Evolutionary conservation across 2,888 invertebrate genomes (phyloP).

Genomic region (Hymenopus coronatus): DNA sequence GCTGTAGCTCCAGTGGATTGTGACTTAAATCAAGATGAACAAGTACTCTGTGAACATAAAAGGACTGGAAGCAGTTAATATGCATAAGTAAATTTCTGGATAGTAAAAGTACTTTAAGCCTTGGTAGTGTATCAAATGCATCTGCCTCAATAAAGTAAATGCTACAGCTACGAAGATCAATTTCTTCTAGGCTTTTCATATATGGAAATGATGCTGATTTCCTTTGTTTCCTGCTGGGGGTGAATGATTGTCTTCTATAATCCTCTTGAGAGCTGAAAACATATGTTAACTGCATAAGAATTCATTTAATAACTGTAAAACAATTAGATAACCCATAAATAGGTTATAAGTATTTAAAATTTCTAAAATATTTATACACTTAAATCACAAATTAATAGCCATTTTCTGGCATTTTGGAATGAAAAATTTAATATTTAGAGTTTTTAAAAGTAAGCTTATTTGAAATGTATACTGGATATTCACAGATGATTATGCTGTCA

Average conservation of each 20-base stretch:
- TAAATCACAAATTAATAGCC: no score
- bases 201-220: neutral
- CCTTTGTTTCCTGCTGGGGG: neutral
- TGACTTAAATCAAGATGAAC: slow-evolving; percentile 56
- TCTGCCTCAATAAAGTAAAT: slow-evolving; percentile 49
- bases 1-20: slow-evolving; percentile 41
- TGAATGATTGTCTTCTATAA: neutral
- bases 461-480: no score
- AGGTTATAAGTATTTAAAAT: no score
- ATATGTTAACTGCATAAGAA: neutral
- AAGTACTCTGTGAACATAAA: slow-evolving; percentile 43
- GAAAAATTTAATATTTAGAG: no score
- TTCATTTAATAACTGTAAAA: neutral
- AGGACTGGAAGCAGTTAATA: slow-evolving; percentile 6
- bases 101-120: slow-evolving; percentile 52
- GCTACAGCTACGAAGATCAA: slow-evolving; percentile 58
- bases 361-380: no score
- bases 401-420: no score
- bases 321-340: neutral
- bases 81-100: slow-evolving; percentile 53
- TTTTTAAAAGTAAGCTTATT: no score
- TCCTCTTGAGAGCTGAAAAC: neutral
- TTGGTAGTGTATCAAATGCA: slow-evolving; percentile 51
- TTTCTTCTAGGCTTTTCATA: slow-evolving; percentile 49
- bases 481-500: no score